Evolutionary conservation across 2,888 invertebrate species (phyloP).

Genomic region (Abscondita cerata): DNA sequence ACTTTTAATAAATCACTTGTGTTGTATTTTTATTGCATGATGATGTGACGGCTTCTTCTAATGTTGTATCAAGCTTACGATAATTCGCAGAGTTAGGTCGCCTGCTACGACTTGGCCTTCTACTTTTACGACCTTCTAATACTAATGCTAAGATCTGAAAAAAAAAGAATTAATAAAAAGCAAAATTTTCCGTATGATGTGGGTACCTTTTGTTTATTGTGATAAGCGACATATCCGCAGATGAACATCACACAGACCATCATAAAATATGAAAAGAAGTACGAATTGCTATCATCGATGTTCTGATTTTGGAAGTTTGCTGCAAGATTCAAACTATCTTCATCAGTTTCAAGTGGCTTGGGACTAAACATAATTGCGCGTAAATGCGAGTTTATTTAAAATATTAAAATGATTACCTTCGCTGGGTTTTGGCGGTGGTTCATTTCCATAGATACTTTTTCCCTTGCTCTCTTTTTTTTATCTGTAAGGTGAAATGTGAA

Average conservation of each 20-base stretch:
- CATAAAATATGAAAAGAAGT: slow-evolving; percentile 74
- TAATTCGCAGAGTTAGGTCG: slow-evolving; percentile 70
- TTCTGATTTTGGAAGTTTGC: slow-evolving; percentile 39
- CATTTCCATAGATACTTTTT: not conserved
- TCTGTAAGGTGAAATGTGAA: too few species aligned
- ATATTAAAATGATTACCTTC: slow-evolving; percentile 18
- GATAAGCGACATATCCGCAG: slow-evolving; percentile 67
- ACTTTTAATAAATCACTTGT: slow-evolving; percentile 63
- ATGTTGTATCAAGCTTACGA: slow-evolving; percentile 69
- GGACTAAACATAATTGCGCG: slow-evolving; percentile 7
- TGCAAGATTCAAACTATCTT: slow-evolving; percentile 23
- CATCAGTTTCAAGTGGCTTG: slow-evolving; percentile 36
- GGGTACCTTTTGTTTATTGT: slow-evolving; percentile 67
- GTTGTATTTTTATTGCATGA: slow-evolving; percentile 63
- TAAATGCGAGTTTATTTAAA: not conserved
- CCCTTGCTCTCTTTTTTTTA: too few species aligned
- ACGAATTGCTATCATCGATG: slow-evolving; percentile 64
- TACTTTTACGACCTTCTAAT: slow-evolving; percentile 64
- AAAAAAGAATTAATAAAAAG: slow-evolving; percentile 22
- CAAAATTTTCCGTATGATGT: slow-evolving; percentile 19
- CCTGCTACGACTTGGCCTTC: slow-evolving; percentile 59
- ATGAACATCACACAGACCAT: slow-evolving; percentile 67
- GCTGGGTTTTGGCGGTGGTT: not conserved
- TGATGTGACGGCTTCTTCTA: slow-evolving; percentile 72
- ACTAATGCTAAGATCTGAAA: slow-evolving; percentile 69